Evolutionary conservation across 2,888 invertebrate species (phyloP), one percentile per base, ranked within the genome.

Genomic region (Agrilus cyanescens): DNA sequence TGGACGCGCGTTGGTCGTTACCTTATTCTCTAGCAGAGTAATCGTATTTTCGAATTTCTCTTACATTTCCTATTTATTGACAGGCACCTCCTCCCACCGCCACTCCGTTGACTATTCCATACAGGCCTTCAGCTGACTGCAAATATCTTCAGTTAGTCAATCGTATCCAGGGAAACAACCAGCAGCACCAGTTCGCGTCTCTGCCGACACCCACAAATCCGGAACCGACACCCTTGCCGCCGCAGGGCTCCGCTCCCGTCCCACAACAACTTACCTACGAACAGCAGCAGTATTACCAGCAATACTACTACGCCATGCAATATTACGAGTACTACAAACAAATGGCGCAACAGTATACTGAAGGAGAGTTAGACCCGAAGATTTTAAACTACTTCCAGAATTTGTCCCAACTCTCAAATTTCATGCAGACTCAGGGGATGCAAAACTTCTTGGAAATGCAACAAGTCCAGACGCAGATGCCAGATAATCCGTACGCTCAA

Each of bases 81-180:
- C 62, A 73, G 73, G 73, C 73, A 1, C 72, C 72, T 37, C 38
- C 32, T 66, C 70, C 56, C 25, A 25, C 25, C 25, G 10, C 25
- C 2, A 8, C 25, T 74, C 76, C 62, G 66, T 81, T 63, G 63
- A 74, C 66, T 48, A 73, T 80, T 57, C 76, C 78, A 45, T 88
- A 86, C 69, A 84, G 83, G 58, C 87, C 87, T 10, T 85, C 85
- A 3, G 82, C 84, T 0, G 84, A 88, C 71, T 89, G 89, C 65
- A 80, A 88, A 46, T 93, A 91, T 66, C 85, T 86, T 7, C 82
- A 88, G 73, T 70, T 93, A 50, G 85, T 91, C 35, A 86, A 82
- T 56, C 84, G 86, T 65, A 87, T 93, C 57, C 82, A 85, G 46
- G 86, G 43, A 37, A n/a, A n/a, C 25, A 43, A 40, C 12, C 30